Base-by-base conservation (phyloP, 2,888 invertebrate genomes). In the Patella ulyssiponensis region DNA sequence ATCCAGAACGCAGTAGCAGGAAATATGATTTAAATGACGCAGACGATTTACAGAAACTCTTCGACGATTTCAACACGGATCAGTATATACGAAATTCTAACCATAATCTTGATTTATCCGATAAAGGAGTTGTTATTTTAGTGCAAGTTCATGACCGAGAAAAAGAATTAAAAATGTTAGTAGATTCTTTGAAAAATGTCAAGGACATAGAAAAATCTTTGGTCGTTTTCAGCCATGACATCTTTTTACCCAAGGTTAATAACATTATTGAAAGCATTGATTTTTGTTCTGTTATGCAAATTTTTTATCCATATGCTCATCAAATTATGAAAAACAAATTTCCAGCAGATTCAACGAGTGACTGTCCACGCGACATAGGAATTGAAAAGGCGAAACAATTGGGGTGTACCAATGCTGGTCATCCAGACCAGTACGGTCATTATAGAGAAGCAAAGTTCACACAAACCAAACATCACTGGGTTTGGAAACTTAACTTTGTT, bases 391-490 rank as follows among this genome's bases (percentile, higher is more conserved):
- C 77, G 17, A 51, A 71, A 54, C 44, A 56, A 27, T 14, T 23
- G 12, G 70, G 70, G 1, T 77, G 77, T 33, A 51, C 53, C 69
- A 77, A 77, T 52, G 77, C 77, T 15, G 54, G 27, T 4, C 54
- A 70, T 51, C 74, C 77, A 3, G 77, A 77, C 52, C 44, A 64
- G 11, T 73, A 73, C 56, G 69, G 70, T 3, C 77, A 77, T 54
- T 77, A 77, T 71, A 73, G 77, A 52, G 74, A 77, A 33, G 73
- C 69, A 4, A 27, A n/a, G 14, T 54, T 70, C n/a, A 58, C 74
- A 11, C 77, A 77, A 23, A 77, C 74, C 3, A 77, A 77, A 70
- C 77, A 77, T 56, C 77, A 77, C 54, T 77, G 74, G 73, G 5
- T 74, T 2, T 77, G 77, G 77, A 77, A 73, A 56, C 69, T 73